Evolutionary conservation across 2,113 vertebrate genomes (phyloP).

Genomic region (Gadus macrocephalus): DNA sequence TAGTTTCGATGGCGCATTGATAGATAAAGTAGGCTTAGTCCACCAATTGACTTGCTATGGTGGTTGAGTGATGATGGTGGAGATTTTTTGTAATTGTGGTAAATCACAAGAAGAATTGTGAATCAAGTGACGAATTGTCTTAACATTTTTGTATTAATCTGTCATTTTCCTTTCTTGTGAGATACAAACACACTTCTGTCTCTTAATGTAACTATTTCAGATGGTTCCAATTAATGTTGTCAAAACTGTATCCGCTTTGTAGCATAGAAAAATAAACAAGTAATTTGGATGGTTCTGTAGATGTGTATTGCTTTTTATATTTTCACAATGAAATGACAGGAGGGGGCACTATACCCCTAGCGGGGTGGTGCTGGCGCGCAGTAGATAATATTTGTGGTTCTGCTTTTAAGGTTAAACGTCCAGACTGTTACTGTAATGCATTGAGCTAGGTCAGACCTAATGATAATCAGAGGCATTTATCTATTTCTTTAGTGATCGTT

Average conservation of each 20-base stretch:
- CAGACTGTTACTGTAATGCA: too few relatives aligned
- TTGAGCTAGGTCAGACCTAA: too few relatives aligned
- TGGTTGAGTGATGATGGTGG: neutral
- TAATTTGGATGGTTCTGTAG: slow-evolving; percentile 36
- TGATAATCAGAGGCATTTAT: too few relatives aligned
- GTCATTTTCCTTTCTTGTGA: slow-evolving; percentile 45
- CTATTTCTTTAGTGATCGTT: too few relatives aligned
- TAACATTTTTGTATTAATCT: slow-evolving; percentile 30
- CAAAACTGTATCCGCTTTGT: slow-evolving; percentile 45
- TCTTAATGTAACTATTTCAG: slow-evolving; percentile 54
- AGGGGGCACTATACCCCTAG: too few relatives aligned
- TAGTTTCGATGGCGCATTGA: slow-evolving; percentile 6
- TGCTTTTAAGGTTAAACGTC: too few relatives aligned
- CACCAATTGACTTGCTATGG: neutral
- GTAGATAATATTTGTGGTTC: too few relatives aligned
- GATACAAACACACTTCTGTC: slow-evolving; percentile 27
- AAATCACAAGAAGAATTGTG: slow-evolving; percentile 32
- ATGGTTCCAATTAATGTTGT: slow-evolving; percentile 50
- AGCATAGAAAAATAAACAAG: slow-evolving; percentile 57
- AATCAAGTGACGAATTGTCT: slow-evolving; percentile 27
- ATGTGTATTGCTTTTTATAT: slow-evolving; percentile 1
- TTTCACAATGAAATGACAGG: neutral
- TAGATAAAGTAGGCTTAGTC: too few relatives aligned
- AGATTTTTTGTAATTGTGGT: slow-evolving; percentile 31
- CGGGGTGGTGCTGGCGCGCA: too few relatives aligned